These are phyloP conservation scores for Smittia sp. DNA, from an alignment of 2,888 invertebrate genomes.

Conservation along the genomic window DNA sequence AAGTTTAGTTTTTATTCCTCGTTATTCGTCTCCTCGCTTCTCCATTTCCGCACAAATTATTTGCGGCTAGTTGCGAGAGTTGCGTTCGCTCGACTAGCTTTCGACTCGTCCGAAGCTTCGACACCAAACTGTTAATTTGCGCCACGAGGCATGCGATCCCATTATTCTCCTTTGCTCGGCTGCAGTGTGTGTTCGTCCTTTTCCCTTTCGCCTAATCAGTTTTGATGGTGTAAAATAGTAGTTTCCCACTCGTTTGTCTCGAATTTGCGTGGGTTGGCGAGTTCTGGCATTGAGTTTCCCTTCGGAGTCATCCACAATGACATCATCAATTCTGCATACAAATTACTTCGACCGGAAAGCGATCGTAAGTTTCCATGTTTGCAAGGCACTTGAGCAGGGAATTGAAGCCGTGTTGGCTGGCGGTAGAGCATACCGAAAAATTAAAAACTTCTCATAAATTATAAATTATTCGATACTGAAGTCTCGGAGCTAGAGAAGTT, in stretches of 20 bases:
- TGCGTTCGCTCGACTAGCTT: not conserved
- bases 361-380: not conserved
- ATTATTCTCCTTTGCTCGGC: not conserved
- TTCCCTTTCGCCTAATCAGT: not conserved
- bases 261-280: not conserved
- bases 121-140: not conserved
- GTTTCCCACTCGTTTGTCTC: not conserved
- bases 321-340: constrained; percentile 18
- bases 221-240: constrained; percentile 16
- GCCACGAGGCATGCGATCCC: not conserved
- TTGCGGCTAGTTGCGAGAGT: not conserved
- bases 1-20: constrained; percentile 17
- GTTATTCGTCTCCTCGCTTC: not conserved
- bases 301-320: not conserved
- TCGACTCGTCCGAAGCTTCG: not conserved
- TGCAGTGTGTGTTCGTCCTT: not conserved
- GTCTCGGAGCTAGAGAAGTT: not conserved
- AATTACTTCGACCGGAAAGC: constrained; percentile 13
- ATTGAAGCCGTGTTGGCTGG: not conserved
- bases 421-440: not conserved
- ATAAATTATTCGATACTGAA: not conserved
- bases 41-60: constrained; percentile 12
- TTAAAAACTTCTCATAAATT: constrained; percentile 9
- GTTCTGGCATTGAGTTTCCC: not conserved
- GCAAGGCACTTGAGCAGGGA: not conserved